Evolutionary conservation across 1,140 invertebrate species (phyloP).

Genomic region (Vanessa tameamea): DNA sequence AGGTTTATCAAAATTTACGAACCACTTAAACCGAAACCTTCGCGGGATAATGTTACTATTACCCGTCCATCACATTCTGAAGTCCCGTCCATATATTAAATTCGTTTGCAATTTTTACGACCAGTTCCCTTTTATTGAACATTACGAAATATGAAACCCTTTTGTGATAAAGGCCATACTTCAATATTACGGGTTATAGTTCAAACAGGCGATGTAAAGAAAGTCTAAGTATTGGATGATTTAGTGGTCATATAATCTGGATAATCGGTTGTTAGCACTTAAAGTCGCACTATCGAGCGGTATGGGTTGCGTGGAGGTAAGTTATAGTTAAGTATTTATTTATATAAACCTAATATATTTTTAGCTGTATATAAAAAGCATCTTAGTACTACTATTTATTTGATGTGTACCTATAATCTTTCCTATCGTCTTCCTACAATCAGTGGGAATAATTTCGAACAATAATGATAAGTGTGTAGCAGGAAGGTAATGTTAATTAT

Average conservation of each 20-base stretch:
- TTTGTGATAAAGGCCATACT: constrained; percentile 67
- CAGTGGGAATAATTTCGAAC: too few species aligned
- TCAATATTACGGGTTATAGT: constrained; percentile 78
- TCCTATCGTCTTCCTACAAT: too few species aligned
- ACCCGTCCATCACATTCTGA: constrained; percentile 55
- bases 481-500: too few species aligned
- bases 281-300: constrained; percentile 51
- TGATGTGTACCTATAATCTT: too few species aligned
- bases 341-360: too few species aligned
- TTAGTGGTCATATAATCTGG: constrained; percentile 74
- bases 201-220: constrained; percentile 58
- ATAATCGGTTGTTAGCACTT: constrained; percentile 72
- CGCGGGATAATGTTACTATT: constrained; percentile 1
- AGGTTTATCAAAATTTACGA: constrained; percentile 1
- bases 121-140: constrained; percentile 53
- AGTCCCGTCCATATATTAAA: constrained; percentile 58
- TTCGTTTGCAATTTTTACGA: constrained; percentile 72
- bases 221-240: constrained; percentile 71
- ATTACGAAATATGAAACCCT: constrained; percentile 67
- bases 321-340: constrained; percentile 19
- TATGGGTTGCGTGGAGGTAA: constrained; percentile 40
- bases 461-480: too few species aligned
- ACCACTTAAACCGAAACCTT: neutral
- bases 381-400: too few species aligned
- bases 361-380: too few species aligned